Percentiles rank a stretch among this genome's conserved stretches.
These are phyloP conservation scores for Sebastes hopkinsi DNA, from an alignment of 2,797 vertebrate genomes.

Conservation along the genomic window DNA sequence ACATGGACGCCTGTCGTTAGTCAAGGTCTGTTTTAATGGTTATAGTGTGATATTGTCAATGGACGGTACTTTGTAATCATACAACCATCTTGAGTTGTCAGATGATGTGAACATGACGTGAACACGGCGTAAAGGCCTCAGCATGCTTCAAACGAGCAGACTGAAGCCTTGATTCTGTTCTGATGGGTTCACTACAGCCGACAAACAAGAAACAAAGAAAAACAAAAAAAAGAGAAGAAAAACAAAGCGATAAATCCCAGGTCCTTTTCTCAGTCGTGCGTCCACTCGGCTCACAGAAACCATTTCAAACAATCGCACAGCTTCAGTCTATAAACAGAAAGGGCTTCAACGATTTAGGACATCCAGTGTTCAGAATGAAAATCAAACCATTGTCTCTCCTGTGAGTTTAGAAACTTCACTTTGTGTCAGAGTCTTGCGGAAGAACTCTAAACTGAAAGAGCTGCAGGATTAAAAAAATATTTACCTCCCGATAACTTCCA, in stretches of 20 bases:
- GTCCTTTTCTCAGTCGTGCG: not conserved
- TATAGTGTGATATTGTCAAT: not conserved
- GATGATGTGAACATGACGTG: not conserved
- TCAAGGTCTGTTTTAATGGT: not conserved
- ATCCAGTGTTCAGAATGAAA: slow-evolving; percentile 3
- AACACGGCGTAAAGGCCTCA: not conserved
- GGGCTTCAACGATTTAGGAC: not conserved
- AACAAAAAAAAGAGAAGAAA: not conserved
- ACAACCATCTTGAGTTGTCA: not conserved
- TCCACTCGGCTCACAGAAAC: not conserved
- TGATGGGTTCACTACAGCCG: not conserved
- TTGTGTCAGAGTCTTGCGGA: not conserved
- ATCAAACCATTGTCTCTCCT: not conserved
- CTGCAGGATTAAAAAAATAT: not conserved
- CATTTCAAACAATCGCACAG: not conserved
- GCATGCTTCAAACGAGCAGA: not conserved
- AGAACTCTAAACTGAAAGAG: not conserved
- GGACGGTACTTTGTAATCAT: not conserved
- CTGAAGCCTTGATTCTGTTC: not conserved
- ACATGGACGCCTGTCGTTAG: not conserved
- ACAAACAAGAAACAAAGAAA: not conserved
- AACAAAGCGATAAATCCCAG: not conserved
- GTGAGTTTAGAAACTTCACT: not conserved
- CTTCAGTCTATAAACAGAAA: not conserved
- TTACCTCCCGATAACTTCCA: not conserved